phyloP scores from a whole-genome alignment of 2,797 vertebrate species.

The Muscicapa striata region DNA sequence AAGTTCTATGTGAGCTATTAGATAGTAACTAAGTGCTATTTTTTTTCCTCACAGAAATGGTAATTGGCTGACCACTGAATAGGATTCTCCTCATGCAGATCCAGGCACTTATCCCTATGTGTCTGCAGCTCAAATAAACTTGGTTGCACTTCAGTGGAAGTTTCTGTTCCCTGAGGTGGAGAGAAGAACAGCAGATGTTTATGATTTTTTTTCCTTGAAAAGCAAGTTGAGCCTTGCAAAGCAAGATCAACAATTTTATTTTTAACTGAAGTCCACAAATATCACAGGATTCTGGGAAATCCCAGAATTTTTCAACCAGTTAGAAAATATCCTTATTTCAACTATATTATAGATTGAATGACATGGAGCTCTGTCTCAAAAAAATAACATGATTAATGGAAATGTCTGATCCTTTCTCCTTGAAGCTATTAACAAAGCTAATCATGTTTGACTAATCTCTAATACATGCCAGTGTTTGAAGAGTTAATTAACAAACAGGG shows the following conservation, averaged over 20 bases:
- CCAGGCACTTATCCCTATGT: rapidly evolving
- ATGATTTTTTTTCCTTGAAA: neutral
- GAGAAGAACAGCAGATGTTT: neutral
- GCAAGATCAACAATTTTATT: neutral
- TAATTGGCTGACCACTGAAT: neutral
- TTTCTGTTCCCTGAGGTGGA: neutral
- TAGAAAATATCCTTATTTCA: neutral
- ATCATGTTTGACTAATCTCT: neutral
- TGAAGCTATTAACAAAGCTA: neutral
- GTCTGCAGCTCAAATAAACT: neutral
- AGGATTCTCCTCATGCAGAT: neutral
- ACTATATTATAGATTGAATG: neutral
- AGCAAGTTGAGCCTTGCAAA: neutral
- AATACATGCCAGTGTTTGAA: neutral
- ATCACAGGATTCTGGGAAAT: neutral
- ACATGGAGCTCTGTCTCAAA: neutral
- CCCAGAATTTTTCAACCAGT: neutral
- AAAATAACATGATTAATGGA: neutral
- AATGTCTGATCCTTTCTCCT: neutral
- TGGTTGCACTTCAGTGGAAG: neutral
- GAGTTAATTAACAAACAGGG: neutral
- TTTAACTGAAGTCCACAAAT: neutral
- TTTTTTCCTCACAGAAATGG: neutral
- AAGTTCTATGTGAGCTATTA: neutral
- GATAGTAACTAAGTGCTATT: neutral